Evolutionary conservation across 1,140 invertebrate genomes (phyloP), one percentile per base, ranked within the genome.

Genomic region (Acyrthosiphon pisum): DNA sequence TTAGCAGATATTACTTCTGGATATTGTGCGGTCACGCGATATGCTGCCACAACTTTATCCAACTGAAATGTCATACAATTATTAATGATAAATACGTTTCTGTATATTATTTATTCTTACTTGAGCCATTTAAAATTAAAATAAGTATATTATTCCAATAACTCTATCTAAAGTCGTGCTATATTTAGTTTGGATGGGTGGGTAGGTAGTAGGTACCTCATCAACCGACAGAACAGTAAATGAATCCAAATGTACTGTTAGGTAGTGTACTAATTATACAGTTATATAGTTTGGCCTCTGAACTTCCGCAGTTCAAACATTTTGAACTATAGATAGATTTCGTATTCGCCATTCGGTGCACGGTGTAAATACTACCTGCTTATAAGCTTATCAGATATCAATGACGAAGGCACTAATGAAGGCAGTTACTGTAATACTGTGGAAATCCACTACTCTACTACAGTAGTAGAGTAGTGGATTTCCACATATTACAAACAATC

Each of bases 1-100:
- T 81, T 93, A 56, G 91, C 81, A 37, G 68, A 83, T 50, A 93
- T 8, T 84, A 93, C 26, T 23, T 26, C 48, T 7, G 91, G 91
- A 93, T 84, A 93, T 84, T 93, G 76, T 30, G 91, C 41, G 0
- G 81, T 23, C 7, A 53, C n/a, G 14, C 91, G 48, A 93, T 84
- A 93, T 4, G 91, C 81, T 50, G 35, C 26, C 0, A 93, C 91
- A 18, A 93, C 30, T 93, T 93, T 56, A 7, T 93, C 81, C 1
- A 93, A 37, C 91, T 93, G 2, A 0, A 93, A 93, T 22, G 6
- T 60, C 23, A 76, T 30, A 8, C 4, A 76, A 3, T 46, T 23
- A 86, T 26, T 0, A 86, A 46, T 46, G 8, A 30, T 44, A 26
- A 46, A 46, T n/a, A n/a, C 6, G 14, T n/a, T 18, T n/a, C 60